phyloP scores from a whole-genome alignment of 2,888 invertebrate species.

The Aphodius granarius region DNA sequence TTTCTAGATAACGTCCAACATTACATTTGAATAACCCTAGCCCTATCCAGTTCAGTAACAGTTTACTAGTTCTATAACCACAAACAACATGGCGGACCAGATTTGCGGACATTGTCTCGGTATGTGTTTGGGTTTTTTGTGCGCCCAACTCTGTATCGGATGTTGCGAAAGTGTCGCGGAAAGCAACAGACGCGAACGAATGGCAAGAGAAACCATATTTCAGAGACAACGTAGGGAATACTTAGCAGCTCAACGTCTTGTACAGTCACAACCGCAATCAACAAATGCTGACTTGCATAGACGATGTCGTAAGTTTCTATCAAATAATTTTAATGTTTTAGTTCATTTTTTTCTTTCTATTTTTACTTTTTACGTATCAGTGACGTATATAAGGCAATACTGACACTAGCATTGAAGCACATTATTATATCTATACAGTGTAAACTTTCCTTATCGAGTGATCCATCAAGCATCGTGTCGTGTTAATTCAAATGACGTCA shows the following conservation, averaged over 20 bases:
- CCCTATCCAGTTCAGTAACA: background rate
- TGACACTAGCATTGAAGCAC: background rate
- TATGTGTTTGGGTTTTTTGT: background rate
- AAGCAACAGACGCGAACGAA: background rate
- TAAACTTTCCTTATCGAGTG: background rate
- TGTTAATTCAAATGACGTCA: background rate
- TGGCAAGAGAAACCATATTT: background rate
- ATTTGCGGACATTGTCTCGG: background rate
- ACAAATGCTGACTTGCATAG: background rate
- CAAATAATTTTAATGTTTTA: too few relatives aligned
- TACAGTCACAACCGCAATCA: background rate
- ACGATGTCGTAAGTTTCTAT: background rate
- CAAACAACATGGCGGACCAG: background rate
- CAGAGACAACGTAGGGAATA: background rate
- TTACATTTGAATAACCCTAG: background rate
- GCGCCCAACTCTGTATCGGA: background rate
- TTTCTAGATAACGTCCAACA: background rate
- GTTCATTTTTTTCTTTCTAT: too few relatives aligned
- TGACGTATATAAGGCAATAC: background rate
- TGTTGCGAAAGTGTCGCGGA: conserved; percentile 8
- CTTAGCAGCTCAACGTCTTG: background rate
- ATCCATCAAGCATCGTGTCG: background rate
- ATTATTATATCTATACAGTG: background rate
- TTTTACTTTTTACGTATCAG: too few relatives aligned
- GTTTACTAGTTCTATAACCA: background rate